Conservation (phyloP, 2,888 invertebrate species). For the Orchestes rusci region DNA sequence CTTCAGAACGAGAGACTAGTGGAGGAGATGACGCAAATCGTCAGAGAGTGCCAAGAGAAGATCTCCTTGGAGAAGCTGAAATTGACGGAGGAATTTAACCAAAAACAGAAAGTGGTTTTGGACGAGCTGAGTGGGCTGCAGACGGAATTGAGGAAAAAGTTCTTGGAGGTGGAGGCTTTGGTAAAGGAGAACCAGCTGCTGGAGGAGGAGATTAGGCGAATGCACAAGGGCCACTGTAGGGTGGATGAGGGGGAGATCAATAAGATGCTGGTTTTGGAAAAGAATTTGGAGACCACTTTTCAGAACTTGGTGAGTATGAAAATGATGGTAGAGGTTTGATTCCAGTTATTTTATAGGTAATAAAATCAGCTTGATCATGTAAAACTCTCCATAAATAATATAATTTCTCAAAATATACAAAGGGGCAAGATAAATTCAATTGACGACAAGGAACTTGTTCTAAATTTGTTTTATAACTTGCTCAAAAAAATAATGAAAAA, state of each 20-base stretch:
- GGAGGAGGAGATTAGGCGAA: constrained; percentile 47
- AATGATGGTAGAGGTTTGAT: too few relatives aligned
- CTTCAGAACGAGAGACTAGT: constrained; percentile 52
- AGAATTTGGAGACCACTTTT: constrained; percentile 52
- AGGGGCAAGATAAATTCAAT: too few relatives aligned
- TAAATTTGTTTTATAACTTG: too few relatives aligned
- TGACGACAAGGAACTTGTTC: too few relatives aligned
- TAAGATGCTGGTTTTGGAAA: constrained; percentile 47
- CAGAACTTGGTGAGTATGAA: constrained; percentile 53
- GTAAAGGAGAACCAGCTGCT: constrained; percentile 50
- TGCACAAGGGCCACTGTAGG: constrained; percentile 40
- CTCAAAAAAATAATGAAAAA: too few relatives aligned
- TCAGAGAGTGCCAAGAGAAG: constrained; percentile 50
- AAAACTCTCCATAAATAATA: too few relatives aligned
- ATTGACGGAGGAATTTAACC: constrained; percentile 52
- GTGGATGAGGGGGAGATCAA: constrained; percentile 35
- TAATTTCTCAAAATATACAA: too few relatives aligned
- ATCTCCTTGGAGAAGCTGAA: constrained; percentile 53
- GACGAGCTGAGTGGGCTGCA: constrained; percentile 52
- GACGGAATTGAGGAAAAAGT: constrained; percentile 52
- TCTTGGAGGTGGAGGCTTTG: constrained; percentile 48
- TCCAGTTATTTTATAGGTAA: too few relatives aligned
- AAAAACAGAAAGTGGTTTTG: constrained; percentile 51
- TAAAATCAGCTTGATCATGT: too few relatives aligned
- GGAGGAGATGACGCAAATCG: constrained; percentile 46